phyloP scores from a whole-genome alignment of 1,140 invertebrate genomes.

The Branchinecta lindahli region DNA sequence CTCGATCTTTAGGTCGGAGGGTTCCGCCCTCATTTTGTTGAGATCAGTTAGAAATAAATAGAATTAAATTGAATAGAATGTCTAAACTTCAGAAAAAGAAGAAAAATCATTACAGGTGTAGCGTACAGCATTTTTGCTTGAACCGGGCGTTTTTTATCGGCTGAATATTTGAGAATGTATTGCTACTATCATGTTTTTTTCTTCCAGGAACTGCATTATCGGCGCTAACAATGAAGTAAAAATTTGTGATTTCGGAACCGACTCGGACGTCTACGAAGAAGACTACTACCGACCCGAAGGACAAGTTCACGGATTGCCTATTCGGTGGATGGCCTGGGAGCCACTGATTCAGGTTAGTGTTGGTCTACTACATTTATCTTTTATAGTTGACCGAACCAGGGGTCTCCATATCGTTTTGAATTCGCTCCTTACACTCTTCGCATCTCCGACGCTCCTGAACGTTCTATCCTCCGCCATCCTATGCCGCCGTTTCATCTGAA shows the following conservation, averaged over 20 bases:
- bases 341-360: conserved; percentile 43
- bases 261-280: conserved; percentile 44
- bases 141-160: no score
- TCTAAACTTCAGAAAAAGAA: no score
- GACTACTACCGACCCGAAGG: conserved; percentile 53
- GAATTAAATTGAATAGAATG: no score
- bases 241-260: conserved; percentile 59
- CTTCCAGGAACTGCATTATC: conserved; percentile 64
- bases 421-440: conserved; percentile 10
- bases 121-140: no score
- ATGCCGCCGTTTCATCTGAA: not conserved
- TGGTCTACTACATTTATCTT: conserved; percentile 7
- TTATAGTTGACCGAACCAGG: conserved; percentile 7
- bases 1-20: no score
- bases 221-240: conserved; percentile 59
- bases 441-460: not conserved
- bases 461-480: not conserved
- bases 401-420: not conserved
- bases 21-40: no score
- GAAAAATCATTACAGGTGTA: no score
- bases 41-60: no score
- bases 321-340: conserved; percentile 58
- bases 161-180: no score
- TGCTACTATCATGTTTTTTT: conserved; percentile 24
- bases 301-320: conserved; percentile 39